Conservation (phyloP, 2,888 invertebrate genomes). For the Pheosia tremula region DNA sequence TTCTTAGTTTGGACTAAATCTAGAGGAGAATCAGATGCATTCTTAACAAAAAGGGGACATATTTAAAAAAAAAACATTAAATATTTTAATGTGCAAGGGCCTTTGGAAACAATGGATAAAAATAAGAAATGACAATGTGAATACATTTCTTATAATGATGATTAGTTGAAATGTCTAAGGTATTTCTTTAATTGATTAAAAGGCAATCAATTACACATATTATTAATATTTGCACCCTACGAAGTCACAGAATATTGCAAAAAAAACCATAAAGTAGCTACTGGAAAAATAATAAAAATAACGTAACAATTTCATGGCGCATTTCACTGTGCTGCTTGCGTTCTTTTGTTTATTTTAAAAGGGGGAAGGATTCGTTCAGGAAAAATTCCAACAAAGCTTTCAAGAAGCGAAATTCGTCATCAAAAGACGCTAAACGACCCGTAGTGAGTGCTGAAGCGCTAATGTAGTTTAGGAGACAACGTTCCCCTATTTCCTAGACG, state of each 20-base stretch:
- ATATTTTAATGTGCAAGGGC: too few species aligned
- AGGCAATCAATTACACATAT: too few species aligned
- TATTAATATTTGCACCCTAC: not conserved
- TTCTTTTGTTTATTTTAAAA: conserved; percentile 66
- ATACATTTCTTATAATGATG: too few species aligned
- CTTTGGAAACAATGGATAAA: too few species aligned
- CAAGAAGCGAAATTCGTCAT: conserved; percentile 76
- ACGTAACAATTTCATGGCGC: conserved; percentile 42
- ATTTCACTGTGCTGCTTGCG: conserved; percentile 48
- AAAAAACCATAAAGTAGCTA: not conserved
- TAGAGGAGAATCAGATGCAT: too few species aligned
- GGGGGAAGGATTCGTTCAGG: conserved; percentile 49
- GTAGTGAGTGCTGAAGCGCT: conserved; percentile 63
- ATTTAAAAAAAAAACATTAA: too few species aligned
- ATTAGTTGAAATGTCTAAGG: too few species aligned
- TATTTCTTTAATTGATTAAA: too few species aligned
- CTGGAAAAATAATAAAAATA: not conserved
- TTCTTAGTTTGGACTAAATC: too few species aligned
- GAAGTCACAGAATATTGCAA: not conserved
- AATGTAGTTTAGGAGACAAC: conserved; percentile 70
- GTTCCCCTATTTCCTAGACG: conserved; percentile 46
- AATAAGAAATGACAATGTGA: too few species aligned
- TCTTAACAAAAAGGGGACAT: too few species aligned
- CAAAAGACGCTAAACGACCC: conserved; percentile 72
- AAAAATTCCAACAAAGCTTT: conserved; percentile 74